Base-by-base conservation (phyloP, 1,140 invertebrate genomes). In the Pogonognathellus flavescens region DNA sequence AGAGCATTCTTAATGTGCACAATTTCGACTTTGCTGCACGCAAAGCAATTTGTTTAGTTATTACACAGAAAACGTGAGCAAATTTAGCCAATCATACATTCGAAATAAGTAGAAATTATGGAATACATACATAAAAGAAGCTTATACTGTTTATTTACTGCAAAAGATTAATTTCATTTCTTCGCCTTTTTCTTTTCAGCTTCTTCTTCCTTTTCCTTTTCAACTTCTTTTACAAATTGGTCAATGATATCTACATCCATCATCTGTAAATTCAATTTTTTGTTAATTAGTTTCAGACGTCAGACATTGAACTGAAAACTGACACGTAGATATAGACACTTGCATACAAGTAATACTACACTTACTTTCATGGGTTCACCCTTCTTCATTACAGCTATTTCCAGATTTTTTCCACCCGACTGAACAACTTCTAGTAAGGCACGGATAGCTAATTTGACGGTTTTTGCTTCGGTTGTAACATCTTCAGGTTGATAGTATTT, bases 401-500 rank as follows among this genome's bases (percentile, higher is more conserved):
- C 99, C 86, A 99, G 92, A 92, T 99, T 99, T 91, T 99, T 99
- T 88, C 97, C 97, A 0, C 98, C 97, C 10, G 97, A 97, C 90
- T 99, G 99, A 0, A 99, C 99, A 25, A 99, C 98, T 93, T 99
- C 98, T 31, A 99, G 91, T 16, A 99, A 92, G n/a, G 98, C 98
- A 90, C 95, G 94, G 88, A 99, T 96, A 10, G 98, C 97, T 87
- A 99, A 92, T 93, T 98, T 98, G 16, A 99, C 96, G 20, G 97
- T 95, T 81, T 96, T 96, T 90, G 95, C 95, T 90, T 99, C 97
- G 72, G 93, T 94, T 8, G 93, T 93, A 76, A 97, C 96, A 90
- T 97, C 95, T 87, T 98, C 96, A 31, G 93, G 89, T 55, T 94
- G 95, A 90, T 99, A 99, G 91, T 98, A 96, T 90, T 99, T 99